Percentiles rank a stretch among this genome's conserved stretches.
Evolutionary conservation across 2,797 vertebrate species (phyloP).

Genomic region (Aselliscus stoliczkanus): DNA sequence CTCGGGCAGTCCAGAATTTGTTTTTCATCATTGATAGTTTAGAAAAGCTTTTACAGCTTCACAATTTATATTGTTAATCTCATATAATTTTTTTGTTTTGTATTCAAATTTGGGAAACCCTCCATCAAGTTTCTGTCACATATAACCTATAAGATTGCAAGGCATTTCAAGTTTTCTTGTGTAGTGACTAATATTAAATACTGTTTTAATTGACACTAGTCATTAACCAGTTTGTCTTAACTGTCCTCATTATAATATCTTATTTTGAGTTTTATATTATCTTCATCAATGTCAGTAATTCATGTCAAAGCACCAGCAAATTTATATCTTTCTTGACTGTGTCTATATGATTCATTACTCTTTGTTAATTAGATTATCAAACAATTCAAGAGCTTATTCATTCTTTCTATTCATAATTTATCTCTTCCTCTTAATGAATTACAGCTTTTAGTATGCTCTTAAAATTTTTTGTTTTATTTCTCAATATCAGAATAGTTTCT

Average conservation of each 20-base stretch:
- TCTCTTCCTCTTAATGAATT: slow-evolving; percentile 37
- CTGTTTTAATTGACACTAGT: neutral
- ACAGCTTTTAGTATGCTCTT: neutral
- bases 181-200: slow-evolving; percentile 34
- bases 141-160: neutral
- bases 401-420: slow-evolving; percentile 38
- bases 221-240: slow-evolving; percentile 23
- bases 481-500: slow-evolving; percentile 14
- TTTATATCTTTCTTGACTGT: slow-evolving; percentile 21
- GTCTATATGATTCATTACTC: slow-evolving; percentile 27
- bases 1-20: no score
- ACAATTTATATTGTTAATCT: neutral
- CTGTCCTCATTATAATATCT: neutral
- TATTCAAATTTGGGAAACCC: neutral
- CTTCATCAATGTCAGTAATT: slow-evolving; percentile 10
- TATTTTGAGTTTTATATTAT: slow-evolving; percentile 27
- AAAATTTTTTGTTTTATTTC: slow-evolving; percentile 21
- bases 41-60: neutral
- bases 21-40: neutral
- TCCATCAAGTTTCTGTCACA: neutral
- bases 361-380: slow-evolving; percentile 49
- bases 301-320: slow-evolving; percentile 19
- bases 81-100: neutral
- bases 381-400: slow-evolving; percentile 10
- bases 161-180: slow-evolving; percentile 1